These are phyloP conservation scores for Illadopsis cleaveri DNA, from an alignment of 2,113 vertebrate genomes.

Conservation along the genomic window DNA sequence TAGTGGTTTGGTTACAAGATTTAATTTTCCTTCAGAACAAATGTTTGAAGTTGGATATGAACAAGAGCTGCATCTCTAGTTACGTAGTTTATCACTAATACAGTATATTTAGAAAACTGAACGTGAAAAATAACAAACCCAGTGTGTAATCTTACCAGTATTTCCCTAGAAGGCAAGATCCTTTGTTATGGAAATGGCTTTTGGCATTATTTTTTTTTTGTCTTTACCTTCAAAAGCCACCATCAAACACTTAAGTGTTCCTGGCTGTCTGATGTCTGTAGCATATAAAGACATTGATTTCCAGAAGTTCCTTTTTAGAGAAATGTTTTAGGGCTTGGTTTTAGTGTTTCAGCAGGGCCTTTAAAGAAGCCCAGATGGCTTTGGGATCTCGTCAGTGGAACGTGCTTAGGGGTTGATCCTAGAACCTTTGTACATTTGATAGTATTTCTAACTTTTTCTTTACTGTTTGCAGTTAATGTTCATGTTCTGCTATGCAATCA, in stretches of 20 bases:
- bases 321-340: conserved; percentile 49
- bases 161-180: conserved; percentile 64
- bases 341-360: conserved; percentile 61
- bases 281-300: not conserved
- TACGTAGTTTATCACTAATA: conserved; percentile 53
- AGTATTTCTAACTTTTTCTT: conserved; percentile 77
- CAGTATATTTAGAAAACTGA: conserved; percentile 54
- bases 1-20: conserved; percentile 57
- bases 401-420: conserved; percentile 70
- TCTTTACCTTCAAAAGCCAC: conserved; percentile 66
- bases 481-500: conserved; percentile 86
- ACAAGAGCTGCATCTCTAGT: conserved; percentile 61
- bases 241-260: conserved; percentile 38
- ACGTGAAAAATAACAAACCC: conserved; percentile 43
- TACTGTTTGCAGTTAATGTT: conserved; percentile 81
- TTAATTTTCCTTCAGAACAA: conserved; percentile 43
- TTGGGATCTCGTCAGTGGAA: conserved; percentile 60
- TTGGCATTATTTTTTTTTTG: not conserved
- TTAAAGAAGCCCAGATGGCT: conserved; percentile 56
- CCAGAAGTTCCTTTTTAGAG: conserved; percentile 41
- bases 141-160: conserved; percentile 62
- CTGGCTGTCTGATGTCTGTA: conserved; percentile 28
- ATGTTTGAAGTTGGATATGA: conserved; percentile 46
- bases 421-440: conserved; percentile 78
- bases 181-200: conserved; percentile 60